Conservation (phyloP, 2,797 vertebrate species). For the Lophius americanus region DNA sequence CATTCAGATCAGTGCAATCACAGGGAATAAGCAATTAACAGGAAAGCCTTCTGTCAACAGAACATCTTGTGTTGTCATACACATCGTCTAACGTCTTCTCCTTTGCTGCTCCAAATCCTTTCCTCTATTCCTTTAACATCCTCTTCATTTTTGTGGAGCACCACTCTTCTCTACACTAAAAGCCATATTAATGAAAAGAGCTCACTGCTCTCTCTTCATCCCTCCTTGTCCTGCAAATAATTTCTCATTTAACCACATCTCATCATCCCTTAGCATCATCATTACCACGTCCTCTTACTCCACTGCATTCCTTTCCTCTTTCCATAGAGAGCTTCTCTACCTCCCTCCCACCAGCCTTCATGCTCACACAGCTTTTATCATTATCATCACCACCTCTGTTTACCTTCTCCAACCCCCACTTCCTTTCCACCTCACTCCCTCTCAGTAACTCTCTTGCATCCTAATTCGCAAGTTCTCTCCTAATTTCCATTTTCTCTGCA, state of each 20-base stretch:
- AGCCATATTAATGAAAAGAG: conserved; percentile 44
- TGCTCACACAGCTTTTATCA: conserved; percentile 67
- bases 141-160: conserved; percentile 49
- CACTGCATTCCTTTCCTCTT: conserved; percentile 38
- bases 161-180: conserved; percentile 48
- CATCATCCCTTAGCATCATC: conserved; percentile 56
- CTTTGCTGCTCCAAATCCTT: conserved; percentile 25
- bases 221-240: conserved; percentile 53
- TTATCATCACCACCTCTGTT: conserved; percentile 73
- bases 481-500: conserved; percentile 37
- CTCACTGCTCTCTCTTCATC: conserved; percentile 35
- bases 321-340: conserved; percentile 40
- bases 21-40: conserved; percentile 80
- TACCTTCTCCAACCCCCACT: conserved; percentile 55
- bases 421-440: conserved; percentile 38
- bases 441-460: conserved; percentile 49
- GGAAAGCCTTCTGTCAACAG: conserved; percentile 79
- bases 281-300: conserved; percentile 34
- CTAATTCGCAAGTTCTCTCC: conserved; percentile 49
- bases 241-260: conserved; percentile 66
- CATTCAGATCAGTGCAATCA: conserved; percentile 73
- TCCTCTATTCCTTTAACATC: conserved; percentile 40
- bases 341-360: conserved; percentile 47
- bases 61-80: conserved; percentile 69
- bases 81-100: conserved; percentile 40